A percentile compares a stretch with the other conserved stretches of the same genome.
These are phyloP conservation scores for Tachina lurida DNA, from an alignment of 2,888 invertebrate genomes.

Conservation along the genomic window DNA sequence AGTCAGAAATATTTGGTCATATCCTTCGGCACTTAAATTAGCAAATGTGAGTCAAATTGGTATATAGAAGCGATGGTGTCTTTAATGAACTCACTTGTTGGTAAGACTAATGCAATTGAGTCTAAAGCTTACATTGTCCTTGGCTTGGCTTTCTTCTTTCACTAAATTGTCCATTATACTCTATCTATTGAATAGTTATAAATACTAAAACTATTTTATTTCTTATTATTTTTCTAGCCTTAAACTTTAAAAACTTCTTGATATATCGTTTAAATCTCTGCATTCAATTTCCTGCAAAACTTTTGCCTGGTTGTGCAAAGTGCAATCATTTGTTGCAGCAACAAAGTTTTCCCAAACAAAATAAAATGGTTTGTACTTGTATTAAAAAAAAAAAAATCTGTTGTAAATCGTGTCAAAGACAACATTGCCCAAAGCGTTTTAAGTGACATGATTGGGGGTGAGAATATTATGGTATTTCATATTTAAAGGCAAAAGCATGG, in stretches of 20 bases:
- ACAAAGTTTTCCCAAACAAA: slow-evolving; percentile 32
- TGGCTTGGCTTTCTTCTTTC: no score
- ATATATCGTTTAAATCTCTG: neutral
- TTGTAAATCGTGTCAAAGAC: slow-evolving; percentile 66
- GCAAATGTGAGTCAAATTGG: no score
- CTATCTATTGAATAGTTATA: no score
- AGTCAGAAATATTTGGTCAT: no score
- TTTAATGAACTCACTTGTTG: no score
- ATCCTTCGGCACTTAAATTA: no score
- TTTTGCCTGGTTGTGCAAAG: slow-evolving; percentile 29
- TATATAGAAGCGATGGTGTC: no score
- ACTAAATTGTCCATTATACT: no score
- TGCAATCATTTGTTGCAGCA: slow-evolving; percentile 12
- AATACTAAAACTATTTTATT: neutral
- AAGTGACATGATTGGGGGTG: slow-evolving; percentile 36
- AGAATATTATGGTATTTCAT: slow-evolving; percentile 39
- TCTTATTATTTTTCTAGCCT: neutral
- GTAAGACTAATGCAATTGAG: no score
- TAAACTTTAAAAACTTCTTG: neutral
- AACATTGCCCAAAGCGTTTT: slow-evolving; percentile 57
- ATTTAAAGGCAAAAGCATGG: slow-evolving; percentile 1
- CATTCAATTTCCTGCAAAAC: neutral
- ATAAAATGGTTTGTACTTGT: slow-evolving; percentile 55
- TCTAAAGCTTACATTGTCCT: no score
- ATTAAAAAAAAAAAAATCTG: slow-evolving; percentile 49